Evolutionary conservation across 2,888 invertebrate genomes (phyloP).

Genomic region (Parelbella ahira): DNA sequence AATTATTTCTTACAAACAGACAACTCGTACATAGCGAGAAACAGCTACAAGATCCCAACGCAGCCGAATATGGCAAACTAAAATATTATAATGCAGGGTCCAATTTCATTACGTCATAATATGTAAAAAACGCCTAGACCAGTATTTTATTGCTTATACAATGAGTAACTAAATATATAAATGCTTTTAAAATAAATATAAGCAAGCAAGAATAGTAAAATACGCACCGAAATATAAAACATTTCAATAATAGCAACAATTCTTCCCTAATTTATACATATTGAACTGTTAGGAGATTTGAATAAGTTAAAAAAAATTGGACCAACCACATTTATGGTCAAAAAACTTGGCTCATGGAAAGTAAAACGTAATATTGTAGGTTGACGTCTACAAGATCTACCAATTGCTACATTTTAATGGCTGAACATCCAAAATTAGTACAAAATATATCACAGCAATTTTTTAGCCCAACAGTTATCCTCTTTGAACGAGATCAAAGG

Average conservation of each 20-base stretch:
- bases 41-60: conserved; percentile 63
- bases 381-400: conserved; percentile 47
- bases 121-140: conserved; percentile 1
- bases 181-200: conserved; percentile 20
- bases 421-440: conserved; percentile 62
- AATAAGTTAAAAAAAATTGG: conserved; percentile 41
- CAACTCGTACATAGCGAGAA: conserved; percentile 59
- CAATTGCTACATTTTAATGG: conserved; percentile 49
- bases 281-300: too few relatives aligned
- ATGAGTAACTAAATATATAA: conserved; percentile 15
- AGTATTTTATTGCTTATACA: conserved; percentile 2
- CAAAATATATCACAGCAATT: conserved; percentile 79
- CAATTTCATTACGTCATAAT: conserved; percentile 38
- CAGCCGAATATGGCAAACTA: conserved; percentile 54
- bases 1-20: conserved; percentile 71
- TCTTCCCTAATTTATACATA: too few relatives aligned
- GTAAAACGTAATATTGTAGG: conserved; percentile 31
- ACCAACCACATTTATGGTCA: conserved; percentile 51
- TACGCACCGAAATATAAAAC: conserved; percentile 3
- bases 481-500: conserved; percentile 42
- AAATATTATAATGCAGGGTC: conserved; percentile 37
- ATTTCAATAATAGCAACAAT: too few relatives aligned
- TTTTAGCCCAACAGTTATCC: conserved; percentile 61
- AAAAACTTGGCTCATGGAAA: conserved; percentile 45
- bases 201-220: conserved; percentile 13